phyloP scores from a whole-genome alignment of 2,113 vertebrate species.

The Erinaceus europaeus region DNA sequence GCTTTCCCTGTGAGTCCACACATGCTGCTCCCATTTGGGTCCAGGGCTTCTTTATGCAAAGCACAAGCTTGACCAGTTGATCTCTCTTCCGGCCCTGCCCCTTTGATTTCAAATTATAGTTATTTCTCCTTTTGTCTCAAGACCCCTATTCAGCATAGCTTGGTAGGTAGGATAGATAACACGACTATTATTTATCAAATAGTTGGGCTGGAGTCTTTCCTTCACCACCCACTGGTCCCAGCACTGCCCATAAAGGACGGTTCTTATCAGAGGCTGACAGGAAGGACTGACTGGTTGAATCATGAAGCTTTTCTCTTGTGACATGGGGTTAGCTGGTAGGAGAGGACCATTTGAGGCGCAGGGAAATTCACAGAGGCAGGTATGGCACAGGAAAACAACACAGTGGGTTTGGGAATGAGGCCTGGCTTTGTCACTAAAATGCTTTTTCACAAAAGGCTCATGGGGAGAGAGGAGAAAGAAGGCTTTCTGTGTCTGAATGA shows the following conservation, averaged over 20 bases:
- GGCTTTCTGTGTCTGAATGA: too few relatives aligned
- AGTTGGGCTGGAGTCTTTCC: background rate
- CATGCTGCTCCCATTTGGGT: too few relatives aligned
- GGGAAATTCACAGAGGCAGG: background rate
- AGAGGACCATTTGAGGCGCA: background rate
- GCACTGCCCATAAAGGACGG: background rate
- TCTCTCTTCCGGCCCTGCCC: too few relatives aligned
- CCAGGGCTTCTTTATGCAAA: too few relatives aligned
- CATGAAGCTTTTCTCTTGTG: background rate
- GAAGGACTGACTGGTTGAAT: background rate
- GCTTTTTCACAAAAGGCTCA: too few relatives aligned
- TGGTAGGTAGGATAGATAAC: background rate
- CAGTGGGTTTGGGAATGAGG: too few relatives aligned
- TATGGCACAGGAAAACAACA: background rate
- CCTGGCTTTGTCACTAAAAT: too few relatives aligned
- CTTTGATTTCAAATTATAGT: background rate
- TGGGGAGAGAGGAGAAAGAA: too few relatives aligned
- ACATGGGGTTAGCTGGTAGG: background rate
- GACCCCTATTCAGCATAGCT: background rate
- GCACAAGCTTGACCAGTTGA: too few relatives aligned
- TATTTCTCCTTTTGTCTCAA: background rate
- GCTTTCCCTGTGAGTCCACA: too few relatives aligned
- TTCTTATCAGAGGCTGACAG: background rate
- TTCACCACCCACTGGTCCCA: background rate
- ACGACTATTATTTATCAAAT: background rate